Conservation (phyloP, 2,113 vertebrate genomes). For the Lamprologus tigripictilis region DNA sequence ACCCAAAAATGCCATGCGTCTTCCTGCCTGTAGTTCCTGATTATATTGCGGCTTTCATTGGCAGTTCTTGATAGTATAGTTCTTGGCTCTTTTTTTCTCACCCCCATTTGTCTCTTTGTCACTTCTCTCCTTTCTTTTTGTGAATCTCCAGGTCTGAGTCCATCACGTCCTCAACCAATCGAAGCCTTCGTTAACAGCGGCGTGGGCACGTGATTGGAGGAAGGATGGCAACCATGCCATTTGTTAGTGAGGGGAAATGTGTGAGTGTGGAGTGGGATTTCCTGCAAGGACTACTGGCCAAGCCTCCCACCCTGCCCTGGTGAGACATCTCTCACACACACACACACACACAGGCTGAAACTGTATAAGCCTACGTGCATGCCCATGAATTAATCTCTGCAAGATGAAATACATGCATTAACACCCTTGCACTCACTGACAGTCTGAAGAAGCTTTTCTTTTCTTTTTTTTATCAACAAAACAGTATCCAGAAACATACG, state of each 20-base stretch:
- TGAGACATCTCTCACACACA: conserved; percentile 57
- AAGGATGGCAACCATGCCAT: conserved; percentile 81
- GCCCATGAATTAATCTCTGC: conserved; percentile 57
- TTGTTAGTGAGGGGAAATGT: conserved; percentile 78
- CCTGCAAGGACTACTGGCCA: conserved; percentile 81
- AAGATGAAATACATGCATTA: conserved; percentile 52
- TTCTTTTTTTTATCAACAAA: conserved; percentile 22
- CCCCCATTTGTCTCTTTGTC: not conserved
- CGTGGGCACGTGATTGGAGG: conserved; percentile 44
- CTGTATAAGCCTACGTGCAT: conserved; percentile 53
- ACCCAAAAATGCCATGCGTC: not conserved
- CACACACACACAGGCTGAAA: conserved; percentile 8
- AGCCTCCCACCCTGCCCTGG: conserved; percentile 82
- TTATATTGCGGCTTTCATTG: not conserved
- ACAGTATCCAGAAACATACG: conserved; percentile 4
- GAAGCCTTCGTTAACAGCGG: conserved; percentile 63
- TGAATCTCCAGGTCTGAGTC: conserved; percentile 46
- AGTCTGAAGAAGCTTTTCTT: conserved; percentile 11
- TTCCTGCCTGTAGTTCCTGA: not conserved
- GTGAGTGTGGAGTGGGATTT: conserved; percentile 87
- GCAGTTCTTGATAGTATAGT: not conserved
- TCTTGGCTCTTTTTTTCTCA: not conserved
- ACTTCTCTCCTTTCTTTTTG: not conserved
- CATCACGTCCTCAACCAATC: conserved; percentile 60
- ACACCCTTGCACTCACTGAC: conserved; percentile 27